Evolutionary conservation across 2,888 invertebrate species (phyloP), one percentile per base, ranked within the genome.

Genomic region (Seira sanloemensis): DNA sequence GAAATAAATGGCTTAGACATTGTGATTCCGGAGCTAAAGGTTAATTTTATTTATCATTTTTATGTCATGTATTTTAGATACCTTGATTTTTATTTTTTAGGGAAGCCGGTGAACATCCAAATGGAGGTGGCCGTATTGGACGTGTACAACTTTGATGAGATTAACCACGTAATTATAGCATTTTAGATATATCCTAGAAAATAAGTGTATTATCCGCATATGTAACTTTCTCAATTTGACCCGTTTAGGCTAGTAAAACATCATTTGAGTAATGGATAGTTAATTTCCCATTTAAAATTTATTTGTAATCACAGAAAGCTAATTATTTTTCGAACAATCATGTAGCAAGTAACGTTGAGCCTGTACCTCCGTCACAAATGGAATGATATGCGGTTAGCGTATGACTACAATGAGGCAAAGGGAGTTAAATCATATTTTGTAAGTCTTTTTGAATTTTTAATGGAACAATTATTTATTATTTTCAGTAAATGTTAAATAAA

Each of bases 71-170:
- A n/a, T n/a, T n/a, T n/a, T n/a, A n/a, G n/a, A n/a, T n/a, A n/a
- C n/a, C n/a, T n/a, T n/a, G n/a, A n/a, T 37, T 37, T 4, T 37
- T 37, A 37, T 37, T 37, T 37, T 12, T 2, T 27, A 78, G 79
- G 37, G 24, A 26, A 75, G 19, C 66, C 81, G 18, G 69, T 85
- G 1, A 65, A 84, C 1, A 72, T 86, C 0, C 24, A 12, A 1
- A 27, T 86, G n/a, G 84, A 78, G 23, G 80, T 67, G 7, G 46
- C 37, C 7, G n/a, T 88, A 2, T 18, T 83, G 71, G 88, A 88
- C 27, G 78, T 87, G 0, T 88, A 86, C 54, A 83, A 85, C 58
- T 76, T 88, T 54, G 86, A 88, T 74, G 88, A 88, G 72, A 65
- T 75, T 2, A 85, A 78, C 5, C 88, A 88, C 72, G 88, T 88